Percentiles rank a stretch among this genome's conserved stretches.
These are phyloP conservation scores for Philaethria dido DNA, from an alignment of 2,888 invertebrate genomes.

Conservation along the genomic window DNA sequence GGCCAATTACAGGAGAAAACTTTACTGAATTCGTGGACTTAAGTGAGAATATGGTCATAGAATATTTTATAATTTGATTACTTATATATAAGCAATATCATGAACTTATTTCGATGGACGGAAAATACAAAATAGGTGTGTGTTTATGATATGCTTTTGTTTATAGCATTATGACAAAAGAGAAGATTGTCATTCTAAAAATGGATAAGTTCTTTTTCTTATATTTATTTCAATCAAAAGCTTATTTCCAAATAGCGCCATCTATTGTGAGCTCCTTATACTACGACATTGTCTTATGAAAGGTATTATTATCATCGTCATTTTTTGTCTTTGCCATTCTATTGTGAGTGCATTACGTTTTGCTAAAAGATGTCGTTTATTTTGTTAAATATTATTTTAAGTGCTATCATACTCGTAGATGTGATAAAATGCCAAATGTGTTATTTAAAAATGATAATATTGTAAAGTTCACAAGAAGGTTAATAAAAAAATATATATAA, in stretches of 20 bases:
- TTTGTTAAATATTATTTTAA: background rate
- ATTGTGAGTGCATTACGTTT: background rate
- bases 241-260: background rate
- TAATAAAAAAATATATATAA: too few species aligned
- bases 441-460: too few species aligned
- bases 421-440: too few species aligned
- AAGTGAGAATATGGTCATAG: background rate
- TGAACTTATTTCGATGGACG: too few species aligned
- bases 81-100: too few species aligned
- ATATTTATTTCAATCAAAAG: background rate
- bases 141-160: too few species aligned
- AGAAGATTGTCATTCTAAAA: too few species aligned
- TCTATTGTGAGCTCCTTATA: background rate
- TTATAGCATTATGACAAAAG: too few species aligned
- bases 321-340: background rate
- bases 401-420: background rate
- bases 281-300: background rate
- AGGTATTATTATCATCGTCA: background rate
- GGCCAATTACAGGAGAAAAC: background rate
- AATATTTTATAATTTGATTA: background rate
- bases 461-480: too few species aligned
- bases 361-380: conserved; percentile 5
- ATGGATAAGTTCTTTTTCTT: too few species aligned
- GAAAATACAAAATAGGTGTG: too few species aligned
- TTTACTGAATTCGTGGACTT: too few species aligned